Evolutionary conservation across 2,113 vertebrate genomes (phyloP).

Genomic region (Takifugu bimaculatus): DNA sequence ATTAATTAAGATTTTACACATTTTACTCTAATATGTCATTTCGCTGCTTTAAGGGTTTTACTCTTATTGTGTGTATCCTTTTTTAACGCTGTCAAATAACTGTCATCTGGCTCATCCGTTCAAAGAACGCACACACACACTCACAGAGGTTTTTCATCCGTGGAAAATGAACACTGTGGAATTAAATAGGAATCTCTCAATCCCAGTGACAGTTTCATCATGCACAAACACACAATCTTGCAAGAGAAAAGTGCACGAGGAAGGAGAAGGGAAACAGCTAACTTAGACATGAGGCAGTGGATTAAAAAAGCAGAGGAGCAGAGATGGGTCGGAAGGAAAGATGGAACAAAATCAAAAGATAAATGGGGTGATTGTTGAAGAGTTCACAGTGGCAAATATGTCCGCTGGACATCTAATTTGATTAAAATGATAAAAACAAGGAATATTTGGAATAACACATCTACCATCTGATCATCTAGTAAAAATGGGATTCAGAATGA

Average conservation of each 20-base stretch:
- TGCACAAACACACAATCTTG: slow-evolving; percentile 4
- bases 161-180: slow-evolving; percentile 46
- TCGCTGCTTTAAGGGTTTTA: slow-evolving; percentile 23
- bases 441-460: no score
- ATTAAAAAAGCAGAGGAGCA: slow-evolving; percentile 19
- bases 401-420: no score
- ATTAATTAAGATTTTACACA: slow-evolving; percentile 1
- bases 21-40: not conserved
- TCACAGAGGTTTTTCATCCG: slow-evolving; percentile 49
- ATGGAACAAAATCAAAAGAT: not conserved
- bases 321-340: slow-evolving; percentile 1
- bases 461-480: no score
- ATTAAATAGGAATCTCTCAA: slow-evolving; percentile 68
- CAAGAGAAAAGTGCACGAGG: slow-evolving; percentile 3
- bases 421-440: no score
- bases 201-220: slow-evolving; percentile 31
- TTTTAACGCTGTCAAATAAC: slow-evolving; percentile 47
- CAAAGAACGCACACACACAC: slow-evolving; percentile 29
- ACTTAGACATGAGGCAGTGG: slow-evolving; percentile 18
- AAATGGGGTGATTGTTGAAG: not conserved
- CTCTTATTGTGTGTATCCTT: slow-evolving; percentile 17
- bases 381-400: not conserved
- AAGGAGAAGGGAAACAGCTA: slow-evolving; percentile 3
- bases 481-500: no score
- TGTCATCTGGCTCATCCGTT: slow-evolving; percentile 48